Evolutionary conservation across 2,888 invertebrate species (phyloP).

Genomic region (Nymphalis polychloros): DNA sequence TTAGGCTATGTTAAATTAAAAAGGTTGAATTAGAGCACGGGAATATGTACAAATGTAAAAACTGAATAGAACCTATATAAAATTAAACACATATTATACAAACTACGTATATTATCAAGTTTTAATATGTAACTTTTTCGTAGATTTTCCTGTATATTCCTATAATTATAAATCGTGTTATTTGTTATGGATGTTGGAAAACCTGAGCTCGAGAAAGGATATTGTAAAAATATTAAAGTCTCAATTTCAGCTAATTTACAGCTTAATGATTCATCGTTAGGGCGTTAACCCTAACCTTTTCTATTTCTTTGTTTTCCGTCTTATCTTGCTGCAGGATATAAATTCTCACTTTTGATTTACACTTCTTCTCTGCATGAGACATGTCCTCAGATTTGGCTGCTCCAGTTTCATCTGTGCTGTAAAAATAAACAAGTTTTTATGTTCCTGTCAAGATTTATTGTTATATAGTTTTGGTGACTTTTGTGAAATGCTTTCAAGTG

Average conservation of each 20-base stretch:
- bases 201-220: no score
- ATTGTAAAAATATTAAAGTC: no score
- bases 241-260: no score
- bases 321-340: conserved; percentile 24
- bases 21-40: not conserved
- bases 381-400: conserved; percentile 27
- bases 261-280: not conserved
- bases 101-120: no score
- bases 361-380: conserved; percentile 22
- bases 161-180: no score
- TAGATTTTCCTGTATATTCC: no score
- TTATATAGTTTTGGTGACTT: not conserved
- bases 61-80: not conserved
- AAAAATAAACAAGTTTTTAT: conserved; percentile 20
- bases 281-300: conserved; percentile 13
- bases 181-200: no score
- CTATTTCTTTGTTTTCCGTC: conserved; percentile 20
- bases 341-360: conserved; percentile 34
- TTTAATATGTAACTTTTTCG: no score
- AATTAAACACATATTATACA: not conserved
- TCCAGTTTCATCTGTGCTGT: conserved; percentile 26
- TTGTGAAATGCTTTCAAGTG: not conserved
- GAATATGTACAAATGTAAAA: not conserved
- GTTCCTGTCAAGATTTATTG: conserved; percentile 4
- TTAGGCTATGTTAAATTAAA: conserved; percentile 7